Conservation (phyloP, 2,113 vertebrate genomes). For the Prunella himalayana region DNA sequence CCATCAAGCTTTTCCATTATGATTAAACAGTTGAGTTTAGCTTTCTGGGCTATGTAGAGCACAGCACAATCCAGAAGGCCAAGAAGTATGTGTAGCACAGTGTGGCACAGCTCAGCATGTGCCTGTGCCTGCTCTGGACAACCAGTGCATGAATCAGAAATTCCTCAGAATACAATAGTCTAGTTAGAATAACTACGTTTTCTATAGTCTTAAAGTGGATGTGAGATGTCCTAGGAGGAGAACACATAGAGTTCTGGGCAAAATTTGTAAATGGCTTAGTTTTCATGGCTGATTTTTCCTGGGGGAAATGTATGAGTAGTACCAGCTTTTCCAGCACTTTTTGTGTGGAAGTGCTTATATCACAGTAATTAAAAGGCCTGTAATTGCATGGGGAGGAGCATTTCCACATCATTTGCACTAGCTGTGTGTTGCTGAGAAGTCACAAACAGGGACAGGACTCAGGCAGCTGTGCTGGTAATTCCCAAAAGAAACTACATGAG, state of each 20-base stretch:
- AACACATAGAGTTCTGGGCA: neutral
- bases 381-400: neutral
- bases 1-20: neutral
- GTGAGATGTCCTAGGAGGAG: neutral
- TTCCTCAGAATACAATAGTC: neutral
- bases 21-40: neutral
- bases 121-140: neutral
- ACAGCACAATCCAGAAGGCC: neutral
- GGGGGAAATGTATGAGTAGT: neutral
- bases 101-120: rapidly evolving
- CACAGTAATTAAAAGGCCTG: neutral
- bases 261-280: neutral
- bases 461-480: neutral
- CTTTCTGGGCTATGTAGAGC: neutral
- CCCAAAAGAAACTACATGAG: neutral
- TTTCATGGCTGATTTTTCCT: neutral
- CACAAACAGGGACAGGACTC: neutral
- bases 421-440: neutral
- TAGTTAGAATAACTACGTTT: neutral
- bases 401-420: neutral
- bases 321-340: neutral
- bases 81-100: neutral
- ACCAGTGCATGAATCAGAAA: neutral
- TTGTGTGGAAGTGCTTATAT: neutral
- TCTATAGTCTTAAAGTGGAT: neutral